Percentiles rank a stretch among this genome's conserved stretches.
Evolutionary conservation across 2,113 vertebrate species (phyloP).

Genomic region (Cyprinodon brontotheroides): DNA sequence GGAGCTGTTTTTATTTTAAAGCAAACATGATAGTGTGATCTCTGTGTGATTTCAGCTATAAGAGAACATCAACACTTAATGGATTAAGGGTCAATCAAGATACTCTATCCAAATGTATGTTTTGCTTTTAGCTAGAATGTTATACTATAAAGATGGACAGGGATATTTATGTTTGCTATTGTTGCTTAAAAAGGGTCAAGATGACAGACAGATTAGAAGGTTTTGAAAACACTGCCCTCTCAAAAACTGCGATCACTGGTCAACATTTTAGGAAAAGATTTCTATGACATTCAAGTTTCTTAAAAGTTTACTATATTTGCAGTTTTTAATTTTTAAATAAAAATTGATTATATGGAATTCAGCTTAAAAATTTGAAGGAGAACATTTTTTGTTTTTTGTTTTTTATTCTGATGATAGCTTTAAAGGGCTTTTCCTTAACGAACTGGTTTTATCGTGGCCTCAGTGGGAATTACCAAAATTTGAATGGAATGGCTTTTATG

Average conservation of each 20-base stretch:
- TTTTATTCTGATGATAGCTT: not conserved
- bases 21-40: not conserved
- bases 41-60: not conserved
- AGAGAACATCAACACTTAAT: not conserved
- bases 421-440: not conserved
- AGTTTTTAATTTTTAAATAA: not conserved
- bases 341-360: not conserved
- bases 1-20: not conserved
- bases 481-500: not conserved
- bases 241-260: not conserved
- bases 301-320: not conserved
- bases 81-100: not conserved
- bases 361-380: not conserved
- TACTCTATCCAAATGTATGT: not conserved
- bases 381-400: not conserved
- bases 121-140: not conserved
- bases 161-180: not conserved
- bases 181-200: not conserved
- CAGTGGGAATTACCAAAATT: not conserved
- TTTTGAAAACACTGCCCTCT: not conserved
- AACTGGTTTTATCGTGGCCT: not conserved
- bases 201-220: not conserved
- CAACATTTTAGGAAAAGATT: not conserved
- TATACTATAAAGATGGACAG: not conserved
- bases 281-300: not conserved